These are phyloP conservation scores for Ethmia dodecea DNA, from an alignment of 2,888 invertebrate genomes.

Conservation along the genomic window DNA sequence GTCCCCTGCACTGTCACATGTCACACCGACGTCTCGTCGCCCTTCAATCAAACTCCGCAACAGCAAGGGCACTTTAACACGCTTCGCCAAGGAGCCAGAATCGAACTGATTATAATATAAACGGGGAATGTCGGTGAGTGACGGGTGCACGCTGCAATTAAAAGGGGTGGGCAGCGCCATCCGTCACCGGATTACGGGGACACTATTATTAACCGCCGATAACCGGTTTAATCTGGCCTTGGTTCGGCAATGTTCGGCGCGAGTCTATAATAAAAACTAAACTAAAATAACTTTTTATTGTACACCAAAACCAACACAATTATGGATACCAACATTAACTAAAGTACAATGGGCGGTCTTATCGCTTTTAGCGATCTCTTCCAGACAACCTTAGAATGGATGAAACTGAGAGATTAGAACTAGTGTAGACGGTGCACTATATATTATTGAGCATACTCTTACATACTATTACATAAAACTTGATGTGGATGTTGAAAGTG, in stretches of 20 bases:
- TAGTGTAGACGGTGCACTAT: too few relatives aligned
- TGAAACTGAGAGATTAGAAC: too few relatives aligned
- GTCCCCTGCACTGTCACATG: too few relatives aligned
- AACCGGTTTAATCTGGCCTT: conserved; percentile 63
- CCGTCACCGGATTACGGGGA: conserved; percentile 66
- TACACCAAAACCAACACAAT: too few relatives aligned
- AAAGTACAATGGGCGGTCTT: too few relatives aligned
- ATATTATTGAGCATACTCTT: too few relatives aligned
- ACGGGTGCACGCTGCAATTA: conserved; percentile 52
- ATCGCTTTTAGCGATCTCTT: too few relatives aligned
- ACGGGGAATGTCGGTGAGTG: conserved; percentile 64
- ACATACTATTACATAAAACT: too few relatives aligned
- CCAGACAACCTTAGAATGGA: too few relatives aligned
- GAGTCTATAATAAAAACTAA: background rate
- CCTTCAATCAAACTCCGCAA: background rate
- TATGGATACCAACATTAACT: too few relatives aligned
- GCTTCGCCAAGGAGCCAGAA: conserved; percentile 14
- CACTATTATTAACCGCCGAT: conserved; percentile 68
- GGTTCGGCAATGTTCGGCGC: conserved; percentile 44
- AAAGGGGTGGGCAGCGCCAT: conserved; percentile 64
- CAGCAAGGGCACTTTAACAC: background rate
- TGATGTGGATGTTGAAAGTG: too few relatives aligned
- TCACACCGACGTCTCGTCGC: background rate
- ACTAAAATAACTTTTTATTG: too few relatives aligned
- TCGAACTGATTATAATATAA: conserved; percentile 74